Base-by-base conservation (phyloP, 1,140 invertebrate genomes). In the Diorhabda carinulata region DNA sequence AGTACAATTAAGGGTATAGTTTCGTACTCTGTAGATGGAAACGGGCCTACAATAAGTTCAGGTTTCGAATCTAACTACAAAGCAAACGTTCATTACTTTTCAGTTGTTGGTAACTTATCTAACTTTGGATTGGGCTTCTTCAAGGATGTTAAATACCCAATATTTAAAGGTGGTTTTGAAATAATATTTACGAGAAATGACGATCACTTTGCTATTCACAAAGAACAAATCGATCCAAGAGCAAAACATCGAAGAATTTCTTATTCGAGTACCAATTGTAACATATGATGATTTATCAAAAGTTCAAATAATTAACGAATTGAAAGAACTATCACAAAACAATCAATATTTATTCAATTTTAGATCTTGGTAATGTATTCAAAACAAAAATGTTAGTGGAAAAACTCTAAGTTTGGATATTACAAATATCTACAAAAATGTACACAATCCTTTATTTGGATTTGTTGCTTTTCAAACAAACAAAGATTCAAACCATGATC, bases 401-500 rank as follows among this genome's bases (percentile, higher is more conserved):
- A 60, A 25, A n/a, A 60, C 58, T 25, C 25, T 60, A 7, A 60
- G 25, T n/a, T 60, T 25, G 25, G 58, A 60, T 60, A 60, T 60
- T 9, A 60, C 58, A 5, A 60, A 60, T 25, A 60, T 7, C 8
- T 60, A 60, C 25, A 25, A 2, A 60, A 25, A 60, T 25, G 25
- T 60, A 56, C 52, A 56, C n/a, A 56, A n/a, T 7, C 52, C 52
- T 6, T 56, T 56, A n/a, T 56, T 56, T n/a, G n/a, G 52, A 7
- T 7, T 56, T 56, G 52, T 56, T 56, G 52, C 52, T 56, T 56
- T 56, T 56, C 52, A 7, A 60, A 5, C 58, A 40, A 60, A 60
- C 25, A 60, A 60, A 60, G 58, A 60, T 9, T 60, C 58, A 7
- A 60, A 60, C 58, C 25, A n/a, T 60, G 58, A 60, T 25, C 58